These are phyloP conservation scores for Pyrocephalus nanus DNA, from an alignment of 2,797 vertebrate species.

Conservation along the genomic window DNA sequence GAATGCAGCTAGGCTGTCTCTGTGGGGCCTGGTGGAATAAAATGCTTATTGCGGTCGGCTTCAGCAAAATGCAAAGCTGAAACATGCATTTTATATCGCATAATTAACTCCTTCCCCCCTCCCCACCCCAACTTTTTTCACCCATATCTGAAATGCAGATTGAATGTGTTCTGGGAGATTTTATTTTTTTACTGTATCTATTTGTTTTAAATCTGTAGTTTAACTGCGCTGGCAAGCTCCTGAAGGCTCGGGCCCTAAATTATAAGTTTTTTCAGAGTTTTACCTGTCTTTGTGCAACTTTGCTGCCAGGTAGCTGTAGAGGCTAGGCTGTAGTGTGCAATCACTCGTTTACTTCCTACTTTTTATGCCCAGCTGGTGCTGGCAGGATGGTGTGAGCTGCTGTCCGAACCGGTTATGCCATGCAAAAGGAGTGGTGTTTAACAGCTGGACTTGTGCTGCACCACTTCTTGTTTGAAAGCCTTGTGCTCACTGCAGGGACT, in stretches of 20 bases:
- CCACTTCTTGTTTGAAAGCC: neutral
- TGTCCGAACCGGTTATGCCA: neutral
- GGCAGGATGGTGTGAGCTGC: neutral
- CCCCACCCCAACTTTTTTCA: neutral
- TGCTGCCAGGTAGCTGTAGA: neutral
- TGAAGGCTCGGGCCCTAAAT: neutral
- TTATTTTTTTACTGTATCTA: neutral
- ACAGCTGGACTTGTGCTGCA: neutral
- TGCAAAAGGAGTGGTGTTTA: neutral
- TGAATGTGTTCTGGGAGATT: neutral
- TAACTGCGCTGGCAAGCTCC: neutral
- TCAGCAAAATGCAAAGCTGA: neutral
- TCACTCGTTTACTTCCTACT: neutral
- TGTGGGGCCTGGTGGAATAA: neutral
- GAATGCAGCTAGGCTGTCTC: neutral
- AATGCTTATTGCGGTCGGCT: neutral
- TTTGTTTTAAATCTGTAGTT: neutral
- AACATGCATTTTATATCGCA: neutral
- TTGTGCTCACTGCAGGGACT: neutral
- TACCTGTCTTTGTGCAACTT: neutral
- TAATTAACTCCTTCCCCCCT: neutral
- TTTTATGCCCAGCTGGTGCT: neutral
- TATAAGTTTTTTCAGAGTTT: neutral
- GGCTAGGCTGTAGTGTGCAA: neutral
- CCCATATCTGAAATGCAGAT: neutral